Evolutionary conservation across 2,797 vertebrate genomes (phyloP).

Genomic region (Myotis planiceps): DNA sequence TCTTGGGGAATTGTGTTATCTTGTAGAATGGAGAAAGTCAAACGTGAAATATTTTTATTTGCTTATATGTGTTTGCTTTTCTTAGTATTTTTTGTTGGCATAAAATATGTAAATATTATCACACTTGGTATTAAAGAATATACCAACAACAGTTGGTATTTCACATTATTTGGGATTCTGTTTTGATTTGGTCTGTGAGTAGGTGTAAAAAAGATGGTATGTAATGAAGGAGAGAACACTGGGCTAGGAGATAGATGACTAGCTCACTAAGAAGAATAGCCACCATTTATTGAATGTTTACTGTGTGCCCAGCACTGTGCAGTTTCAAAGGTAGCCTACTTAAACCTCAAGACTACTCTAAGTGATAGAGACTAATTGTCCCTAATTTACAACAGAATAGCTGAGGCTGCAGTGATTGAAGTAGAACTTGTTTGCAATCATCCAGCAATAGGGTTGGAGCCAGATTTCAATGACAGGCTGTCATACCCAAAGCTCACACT

Average conservation of each 20-base stretch:
- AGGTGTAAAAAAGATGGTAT: background rate
- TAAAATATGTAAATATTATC: slow-evolving; percentile 34
- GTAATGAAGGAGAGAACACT: background rate
- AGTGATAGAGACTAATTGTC: background rate
- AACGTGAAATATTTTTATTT: slow-evolving; percentile 49
- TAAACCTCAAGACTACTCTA: background rate
- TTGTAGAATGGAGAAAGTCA: background rate
- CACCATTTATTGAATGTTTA: background rate
- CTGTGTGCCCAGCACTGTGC: background rate
- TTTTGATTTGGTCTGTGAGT: background rate
- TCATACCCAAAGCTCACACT: background rate
- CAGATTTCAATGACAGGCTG: background rate
- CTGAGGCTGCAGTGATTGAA: background rate
- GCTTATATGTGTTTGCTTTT: slow-evolving; percentile 45
- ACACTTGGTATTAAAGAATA: background rate
- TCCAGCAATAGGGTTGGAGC: background rate
- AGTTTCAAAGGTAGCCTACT: background rate
- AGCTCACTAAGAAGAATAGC: background rate
- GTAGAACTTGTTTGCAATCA: background rate
- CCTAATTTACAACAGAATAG: background rate
- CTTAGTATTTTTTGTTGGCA: background rate
- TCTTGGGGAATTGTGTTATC: background rate
- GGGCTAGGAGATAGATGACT: background rate
- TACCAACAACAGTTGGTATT: background rate
- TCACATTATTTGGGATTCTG: slow-evolving; percentile 31